A percentile compares a stretch with the other conserved stretches of the same genome.
phyloP scores from a whole-genome alignment of 2,113 vertebrate genomes.

The Poeciliopsis occidentalis region DNA sequence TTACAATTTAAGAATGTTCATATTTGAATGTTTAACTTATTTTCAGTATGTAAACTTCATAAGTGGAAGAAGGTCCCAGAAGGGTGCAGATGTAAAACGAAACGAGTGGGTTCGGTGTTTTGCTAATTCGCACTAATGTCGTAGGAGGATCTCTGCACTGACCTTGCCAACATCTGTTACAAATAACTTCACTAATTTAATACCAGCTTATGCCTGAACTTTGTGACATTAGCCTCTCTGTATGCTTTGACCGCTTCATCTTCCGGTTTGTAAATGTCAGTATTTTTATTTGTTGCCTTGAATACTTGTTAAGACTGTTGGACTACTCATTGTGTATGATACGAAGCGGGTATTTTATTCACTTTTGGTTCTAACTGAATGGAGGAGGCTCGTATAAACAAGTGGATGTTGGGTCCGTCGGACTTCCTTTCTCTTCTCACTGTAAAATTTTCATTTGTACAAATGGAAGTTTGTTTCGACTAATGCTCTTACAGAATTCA shows the following conservation, averaged over 20 bases:
- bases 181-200: constrained; percentile 2
- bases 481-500: not conserved
- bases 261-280: not conserved
- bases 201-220: not conserved
- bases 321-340: not conserved
- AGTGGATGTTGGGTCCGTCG: not conserved
- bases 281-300: constrained; percentile 19
- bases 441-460: not conserved
- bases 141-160: not conserved
- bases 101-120: not conserved
- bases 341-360: not conserved
- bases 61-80: not conserved
- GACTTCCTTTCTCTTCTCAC: not conserved
- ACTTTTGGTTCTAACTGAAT: not conserved
- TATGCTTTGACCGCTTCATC: not conserved
- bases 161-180: constrained; percentile 24
- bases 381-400: too few relatives aligned
- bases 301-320: not conserved
- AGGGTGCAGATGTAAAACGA: not conserved
- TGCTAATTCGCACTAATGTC: not conserved
- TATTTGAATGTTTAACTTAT: constrained; percentile 65
- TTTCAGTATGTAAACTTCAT: constrained; percentile 22
- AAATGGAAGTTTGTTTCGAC: constrained; percentile 14
- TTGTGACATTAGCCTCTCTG: not conserved
- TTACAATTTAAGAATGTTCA: constrained; percentile 38